These are phyloP conservation scores for Stichodactyla mertensii DNA, from an alignment of 64 coral and sea anemone genomes.

Conservation along the genomic window DNA sequence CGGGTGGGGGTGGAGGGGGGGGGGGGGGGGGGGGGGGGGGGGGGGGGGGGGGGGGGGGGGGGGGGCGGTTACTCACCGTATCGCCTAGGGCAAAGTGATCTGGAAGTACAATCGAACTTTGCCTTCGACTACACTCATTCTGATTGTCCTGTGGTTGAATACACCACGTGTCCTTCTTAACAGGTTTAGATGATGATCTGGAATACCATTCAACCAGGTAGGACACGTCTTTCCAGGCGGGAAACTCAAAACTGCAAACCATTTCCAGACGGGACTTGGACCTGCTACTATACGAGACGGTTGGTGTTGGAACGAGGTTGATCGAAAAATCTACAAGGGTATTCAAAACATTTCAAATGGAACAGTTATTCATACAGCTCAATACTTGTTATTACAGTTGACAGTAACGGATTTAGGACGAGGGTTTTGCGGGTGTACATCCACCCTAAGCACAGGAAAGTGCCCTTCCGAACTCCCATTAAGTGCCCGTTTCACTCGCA, in stretches of 20 bases:
- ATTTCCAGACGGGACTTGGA: neutral
- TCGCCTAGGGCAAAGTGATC: neutral
- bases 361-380: too few relatives aligned
- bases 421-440: too few relatives aligned
- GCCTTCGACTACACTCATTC: neutral
- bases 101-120: neutral
- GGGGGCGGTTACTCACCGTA: neutral
- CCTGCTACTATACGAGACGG: neutral
- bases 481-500: too few relatives aligned
- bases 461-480: too few relatives aligned
- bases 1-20: too few relatives aligned
- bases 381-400: too few relatives aligned
- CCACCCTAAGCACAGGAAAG: too few relatives aligned
- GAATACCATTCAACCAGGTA: neutral
- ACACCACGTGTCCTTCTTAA: neutral
- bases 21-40: too few relatives aligned
- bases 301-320: neutral
- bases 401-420: too few relatives aligned
- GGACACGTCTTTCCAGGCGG: neutral
- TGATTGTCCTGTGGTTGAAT: neutral
- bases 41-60: too few relatives aligned
- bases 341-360: too few relatives aligned
- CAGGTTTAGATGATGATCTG: neutral
- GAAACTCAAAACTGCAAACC: neutral
- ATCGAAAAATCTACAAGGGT: neutral